Evolutionary conservation across 64 coral and sea anemone species (phyloP).

Genomic region (Porites lutea): DNA sequence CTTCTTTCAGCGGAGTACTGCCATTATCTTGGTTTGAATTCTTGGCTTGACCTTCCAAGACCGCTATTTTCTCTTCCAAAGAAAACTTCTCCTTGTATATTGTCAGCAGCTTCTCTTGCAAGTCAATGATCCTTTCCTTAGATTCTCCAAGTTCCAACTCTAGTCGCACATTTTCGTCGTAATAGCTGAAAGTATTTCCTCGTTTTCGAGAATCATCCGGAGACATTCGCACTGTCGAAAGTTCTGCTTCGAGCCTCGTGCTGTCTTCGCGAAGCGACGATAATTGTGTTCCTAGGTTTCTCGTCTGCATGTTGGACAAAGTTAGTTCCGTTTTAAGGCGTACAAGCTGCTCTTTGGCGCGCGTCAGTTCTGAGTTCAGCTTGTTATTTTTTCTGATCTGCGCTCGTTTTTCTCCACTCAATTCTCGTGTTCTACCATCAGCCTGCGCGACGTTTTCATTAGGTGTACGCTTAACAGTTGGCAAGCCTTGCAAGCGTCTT

Average conservation of each 20-base stretch:
- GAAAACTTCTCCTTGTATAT: conserved; percentile 78
- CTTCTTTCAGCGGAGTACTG: conserved; percentile 3
- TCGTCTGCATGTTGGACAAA: conserved; percentile 86
- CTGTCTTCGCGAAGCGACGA: conserved; percentile 90
- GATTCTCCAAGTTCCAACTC: conserved; percentile 82
- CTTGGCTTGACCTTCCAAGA: conserved; percentile 69
- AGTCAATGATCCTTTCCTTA: conserved; percentile 76
- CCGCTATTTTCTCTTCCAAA: conserved; percentile 50
- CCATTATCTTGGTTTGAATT: conserved; percentile 8
- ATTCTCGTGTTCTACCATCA: neutral
- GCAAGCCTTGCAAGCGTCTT: conserved; percentile 33
- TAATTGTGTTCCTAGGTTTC: conserved; percentile 79
- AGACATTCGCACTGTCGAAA: conserved; percentile 68
- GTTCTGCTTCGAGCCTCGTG: conserved; percentile 81
- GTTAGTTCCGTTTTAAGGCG: conserved; percentile 84
- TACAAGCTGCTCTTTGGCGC: conserved; percentile 84
- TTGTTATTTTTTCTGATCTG: conserved; percentile 58
- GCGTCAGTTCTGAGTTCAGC: conserved; percentile 73
- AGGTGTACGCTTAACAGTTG: neutral
- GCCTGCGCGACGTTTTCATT: neutral
- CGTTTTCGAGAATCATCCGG: conserved; percentile 30
- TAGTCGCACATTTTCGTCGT: conserved; percentile 45
- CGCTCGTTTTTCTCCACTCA: neutral
- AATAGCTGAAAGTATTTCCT: conserved; percentile 5
- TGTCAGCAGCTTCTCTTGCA: conserved; percentile 74